A percentile compares a stretch with the other conserved stretches of the same genome.
These are phyloP conservation scores for Nomada lathburiana DNA, from an alignment of 2,888 invertebrate species.

Conservation along the genomic window DNA sequence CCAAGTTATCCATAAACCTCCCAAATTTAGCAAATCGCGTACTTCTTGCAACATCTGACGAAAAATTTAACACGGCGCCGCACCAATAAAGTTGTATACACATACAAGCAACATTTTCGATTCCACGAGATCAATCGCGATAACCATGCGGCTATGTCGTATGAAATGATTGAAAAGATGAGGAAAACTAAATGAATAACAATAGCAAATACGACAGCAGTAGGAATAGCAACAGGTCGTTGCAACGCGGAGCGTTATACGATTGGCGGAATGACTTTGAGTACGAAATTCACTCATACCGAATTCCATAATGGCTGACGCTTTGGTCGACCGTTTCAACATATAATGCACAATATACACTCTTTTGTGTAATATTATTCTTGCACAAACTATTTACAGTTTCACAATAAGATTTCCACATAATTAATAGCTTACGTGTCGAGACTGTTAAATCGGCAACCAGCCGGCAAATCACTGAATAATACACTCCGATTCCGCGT, in stretches of 20 bases:
- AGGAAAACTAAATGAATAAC: constrained; percentile 9
- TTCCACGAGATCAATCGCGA: constrained; percentile 1
- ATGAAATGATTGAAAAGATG: background rate
- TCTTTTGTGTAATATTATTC: background rate
- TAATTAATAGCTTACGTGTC: constrained; percentile 13
- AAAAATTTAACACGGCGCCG: background rate
- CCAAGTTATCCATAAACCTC: constrained; percentile 45
- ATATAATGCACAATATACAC: constrained; percentile 47
- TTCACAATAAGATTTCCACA: constrained; percentile 33
- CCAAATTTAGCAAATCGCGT: constrained; percentile 7
- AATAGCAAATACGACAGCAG: constrained; percentile 12
- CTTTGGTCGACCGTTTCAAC: constrained; percentile 52
- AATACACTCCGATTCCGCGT: constrained; percentile 45
- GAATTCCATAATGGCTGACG: constrained; percentile 71
- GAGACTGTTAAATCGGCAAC: constrained; percentile 22
- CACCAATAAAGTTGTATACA: background rate
- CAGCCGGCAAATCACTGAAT: constrained; percentile 47
- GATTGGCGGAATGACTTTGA: constrained; percentile 62
- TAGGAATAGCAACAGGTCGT: constrained; percentile 61
- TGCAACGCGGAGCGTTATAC: constrained; percentile 43
- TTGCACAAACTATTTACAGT: constrained; percentile 23
- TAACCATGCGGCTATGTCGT: background rate
- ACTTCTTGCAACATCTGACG: constrained; percentile 14
- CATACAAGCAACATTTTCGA: constrained; percentile 3
- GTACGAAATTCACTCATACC: constrained; percentile 64